Evolutionary conservation across 1,140 invertebrate genomes (phyloP).

Genomic region (Latrodectus geometricus): DNA sequence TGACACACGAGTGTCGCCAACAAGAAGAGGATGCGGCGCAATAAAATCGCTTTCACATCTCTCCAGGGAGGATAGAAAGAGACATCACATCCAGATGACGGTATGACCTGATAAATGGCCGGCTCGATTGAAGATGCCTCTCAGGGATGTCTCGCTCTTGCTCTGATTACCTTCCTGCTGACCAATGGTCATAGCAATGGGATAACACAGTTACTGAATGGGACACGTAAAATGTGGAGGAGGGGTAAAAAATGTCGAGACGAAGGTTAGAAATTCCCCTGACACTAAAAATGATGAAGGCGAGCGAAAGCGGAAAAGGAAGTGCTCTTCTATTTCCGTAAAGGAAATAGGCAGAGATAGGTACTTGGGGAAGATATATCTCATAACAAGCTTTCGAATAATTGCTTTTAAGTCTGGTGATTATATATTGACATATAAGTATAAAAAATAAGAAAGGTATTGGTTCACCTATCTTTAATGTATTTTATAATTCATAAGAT

Average conservation of each 20-base stretch:
- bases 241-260: not conserved
- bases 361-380: too few species aligned
- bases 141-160: constrained; percentile 31
- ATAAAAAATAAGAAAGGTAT: too few species aligned
- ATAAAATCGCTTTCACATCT: not conserved
- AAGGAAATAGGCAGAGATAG: too few species aligned
- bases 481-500: too few species aligned
- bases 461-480: too few species aligned
- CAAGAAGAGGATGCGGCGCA: not conserved
- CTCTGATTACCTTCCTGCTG: constrained; percentile 26
- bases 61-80: not conserved
- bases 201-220: not conserved
- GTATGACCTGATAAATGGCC: constrained; percentile 27
- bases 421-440: too few species aligned
- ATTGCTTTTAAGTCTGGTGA: too few species aligned
- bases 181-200: constrained; percentile 25
- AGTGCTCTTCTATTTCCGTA: not conserved
- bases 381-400: too few species aligned
- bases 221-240: not conserved
- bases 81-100: constrained; percentile 22
- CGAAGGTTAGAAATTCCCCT: not conserved
- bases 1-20: too few species aligned
- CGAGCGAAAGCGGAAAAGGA: not conserved
- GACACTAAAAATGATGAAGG: not conserved
- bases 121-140: constrained; percentile 40